Base-by-base conservation (phyloP, 37 sponge, comb jelly and placozoan species). In the Eunapius fragilis region DNA sequence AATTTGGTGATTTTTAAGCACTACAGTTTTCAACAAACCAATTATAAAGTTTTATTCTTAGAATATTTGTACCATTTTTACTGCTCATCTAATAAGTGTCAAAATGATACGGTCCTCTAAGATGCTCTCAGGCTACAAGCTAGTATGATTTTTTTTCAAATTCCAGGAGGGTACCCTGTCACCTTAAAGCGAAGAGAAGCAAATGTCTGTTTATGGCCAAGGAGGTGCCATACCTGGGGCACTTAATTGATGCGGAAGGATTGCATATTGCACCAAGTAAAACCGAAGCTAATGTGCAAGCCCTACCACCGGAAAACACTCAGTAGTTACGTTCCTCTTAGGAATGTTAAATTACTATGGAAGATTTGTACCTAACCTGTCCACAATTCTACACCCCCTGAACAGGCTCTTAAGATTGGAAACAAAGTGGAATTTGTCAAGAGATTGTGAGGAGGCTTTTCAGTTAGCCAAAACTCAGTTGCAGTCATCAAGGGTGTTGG, bases 281-380 rank as follows among this genome's bases (percentile, higher is more conserved):
- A 67, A 72, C 84, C 2, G 58, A 73, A 28, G 83, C 88, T 19
- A 68, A 82, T 4, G 24, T 14, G 38, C 28, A 82, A n/a, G 82
- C 88, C 7, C 88, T 78, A 36, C 23, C 74, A 9, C 87, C 87
- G 37, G 3, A 2, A 50, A 80, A 87, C 80, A 67, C 82, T 17
- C 35, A 47, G 32, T 73, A 87, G 26, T 50, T 80, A 32, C 19
- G 78, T 22, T 85, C 86, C 19, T 85, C 7, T 45, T 85, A 26
- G 86, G 86, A 7, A 32, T 85, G 24, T 1, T 85, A 27, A 77
- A 77, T 32, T 85, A 87, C 3, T 87, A 79, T 71, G 72, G 83
- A 13, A 88, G 76, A 49, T 88, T 88, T 31, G 4, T 88, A 17
- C 88, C 82, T 49, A 88, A 82, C 41, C 4, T 88, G 0, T 32